phyloP scores from a whole-genome alignment of 2,797 vertebrate genomes.

The Iguana delicatissima region DNA sequence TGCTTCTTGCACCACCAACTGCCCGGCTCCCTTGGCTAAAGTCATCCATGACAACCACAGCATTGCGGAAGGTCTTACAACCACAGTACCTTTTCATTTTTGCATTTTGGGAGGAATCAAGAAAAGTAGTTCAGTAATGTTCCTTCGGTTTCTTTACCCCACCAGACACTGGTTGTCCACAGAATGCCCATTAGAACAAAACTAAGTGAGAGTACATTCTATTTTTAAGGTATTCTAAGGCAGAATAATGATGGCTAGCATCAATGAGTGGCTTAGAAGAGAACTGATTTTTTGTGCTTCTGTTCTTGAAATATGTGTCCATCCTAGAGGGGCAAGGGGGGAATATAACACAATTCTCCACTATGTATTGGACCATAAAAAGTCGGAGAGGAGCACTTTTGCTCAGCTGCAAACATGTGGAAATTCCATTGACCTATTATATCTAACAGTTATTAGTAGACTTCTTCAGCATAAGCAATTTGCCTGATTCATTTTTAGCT shows the following conservation, averaged over 20 bases:
- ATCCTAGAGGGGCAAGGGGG: too few species aligned
- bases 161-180: neutral
- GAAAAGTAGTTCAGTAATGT: neutral
- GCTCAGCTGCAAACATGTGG: neutral
- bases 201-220: neutral
- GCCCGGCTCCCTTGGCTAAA: constrained; percentile 95
- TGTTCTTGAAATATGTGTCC: neutral
- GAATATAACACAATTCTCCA: neutral
- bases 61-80: constrained; percentile 95
- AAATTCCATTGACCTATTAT: neutral
- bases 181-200: neutral
- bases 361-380: neutral
- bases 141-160: too few species aligned
- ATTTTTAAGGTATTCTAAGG: neutral
- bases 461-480: neutral
- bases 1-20: constrained; percentile 98
- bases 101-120: neutral
- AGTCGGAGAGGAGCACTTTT: neutral
- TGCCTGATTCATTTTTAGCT: neutral
- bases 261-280: neutral
- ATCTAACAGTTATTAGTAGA: neutral
- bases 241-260: neutral
- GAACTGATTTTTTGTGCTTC: neutral
- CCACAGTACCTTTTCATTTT: neutral
- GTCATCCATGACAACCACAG: constrained; percentile 95